These are phyloP conservation scores for Megaustenia siamemsis DNA, from an alignment of 2,888 invertebrate genomes.

Conservation along the genomic window DNA sequence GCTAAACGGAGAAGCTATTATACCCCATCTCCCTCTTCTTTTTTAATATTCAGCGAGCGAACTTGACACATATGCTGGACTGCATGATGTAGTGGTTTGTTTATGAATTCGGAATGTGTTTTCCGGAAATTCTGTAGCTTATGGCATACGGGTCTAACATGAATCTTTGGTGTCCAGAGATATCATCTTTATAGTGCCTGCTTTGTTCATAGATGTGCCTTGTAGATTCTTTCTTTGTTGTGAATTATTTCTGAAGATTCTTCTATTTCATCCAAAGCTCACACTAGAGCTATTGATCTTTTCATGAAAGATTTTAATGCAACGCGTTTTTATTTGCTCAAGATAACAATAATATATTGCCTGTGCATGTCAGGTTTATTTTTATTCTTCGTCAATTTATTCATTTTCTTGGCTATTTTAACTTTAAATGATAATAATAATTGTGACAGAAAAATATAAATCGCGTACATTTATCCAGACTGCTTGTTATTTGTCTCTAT, in stretches of 20 bases:
- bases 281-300: background rate
- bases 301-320: background rate
- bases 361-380: background rate
- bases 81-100: background rate
- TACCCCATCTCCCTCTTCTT: background rate
- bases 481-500: background rate
- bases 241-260: background rate
- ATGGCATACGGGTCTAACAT: background rate
- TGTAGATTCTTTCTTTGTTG: background rate
- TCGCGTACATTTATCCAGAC: background rate
- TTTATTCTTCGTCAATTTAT: background rate
- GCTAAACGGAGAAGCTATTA: conserved; percentile 1
- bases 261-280: background rate
- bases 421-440: no score
- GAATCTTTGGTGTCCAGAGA: background rate
- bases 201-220: conserved; percentile 13
- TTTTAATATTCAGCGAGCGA: conserved; percentile 24
- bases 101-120: background rate
- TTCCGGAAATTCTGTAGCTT: background rate
- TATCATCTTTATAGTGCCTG: background rate
- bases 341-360: background rate
- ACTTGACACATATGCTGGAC: background rate
- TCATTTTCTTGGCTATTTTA: background rate
- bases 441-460: no score
- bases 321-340: background rate